Conservation (phyloP, 1,140 invertebrate genomes). For the Drosophila bipectinata region DNA sequence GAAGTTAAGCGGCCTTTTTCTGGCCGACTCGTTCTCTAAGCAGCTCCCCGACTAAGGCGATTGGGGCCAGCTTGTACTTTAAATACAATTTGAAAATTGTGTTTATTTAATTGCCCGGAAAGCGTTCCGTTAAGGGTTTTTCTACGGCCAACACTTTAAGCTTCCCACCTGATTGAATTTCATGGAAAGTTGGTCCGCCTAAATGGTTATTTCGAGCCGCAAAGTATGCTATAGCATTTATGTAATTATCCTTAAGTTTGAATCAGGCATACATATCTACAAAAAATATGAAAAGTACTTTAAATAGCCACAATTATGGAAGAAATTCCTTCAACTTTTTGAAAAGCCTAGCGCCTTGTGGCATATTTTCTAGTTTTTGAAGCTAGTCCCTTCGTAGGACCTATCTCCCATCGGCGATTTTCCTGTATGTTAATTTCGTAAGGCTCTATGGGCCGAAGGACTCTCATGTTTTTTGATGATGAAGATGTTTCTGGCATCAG, state of each 20-base stretch:
- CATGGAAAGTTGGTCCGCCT: conserved; percentile 17
- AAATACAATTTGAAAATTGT: conserved; percentile 82
- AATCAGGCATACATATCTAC: neutral
- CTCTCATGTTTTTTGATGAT: conserved; percentile 78
- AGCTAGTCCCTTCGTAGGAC: neutral
- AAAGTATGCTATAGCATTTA: conserved; percentile 35
- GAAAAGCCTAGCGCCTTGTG: neutral
- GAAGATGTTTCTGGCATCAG: conserved; percentile 66
- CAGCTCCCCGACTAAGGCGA: conserved; percentile 6
- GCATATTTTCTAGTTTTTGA: conserved; percentile 6
- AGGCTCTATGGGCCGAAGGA: conserved; percentile 27
- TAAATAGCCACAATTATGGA: no score
- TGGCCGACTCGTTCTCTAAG: conserved; percentile 18
- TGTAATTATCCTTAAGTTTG: neutral
- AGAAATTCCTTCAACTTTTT: neutral
- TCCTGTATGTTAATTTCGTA: conserved; percentile 71
- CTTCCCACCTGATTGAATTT: conserved; percentile 63
- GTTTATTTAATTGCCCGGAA: conserved; percentile 81
- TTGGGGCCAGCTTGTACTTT: conserved; percentile 61
- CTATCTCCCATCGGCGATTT: conserved; percentile 6
- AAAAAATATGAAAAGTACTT: no score
- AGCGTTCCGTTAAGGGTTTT: conserved; percentile 46
- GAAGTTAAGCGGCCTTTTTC: conserved; percentile 59
- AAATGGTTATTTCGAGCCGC: conserved; percentile 21
- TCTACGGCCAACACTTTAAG: conserved; percentile 45